A percentile compares a stretch with the other conserved stretches of the same genome.
Conservation (phyloP, 2,888 invertebrate species). For the Eumacrocentrus americanus region DNA sequence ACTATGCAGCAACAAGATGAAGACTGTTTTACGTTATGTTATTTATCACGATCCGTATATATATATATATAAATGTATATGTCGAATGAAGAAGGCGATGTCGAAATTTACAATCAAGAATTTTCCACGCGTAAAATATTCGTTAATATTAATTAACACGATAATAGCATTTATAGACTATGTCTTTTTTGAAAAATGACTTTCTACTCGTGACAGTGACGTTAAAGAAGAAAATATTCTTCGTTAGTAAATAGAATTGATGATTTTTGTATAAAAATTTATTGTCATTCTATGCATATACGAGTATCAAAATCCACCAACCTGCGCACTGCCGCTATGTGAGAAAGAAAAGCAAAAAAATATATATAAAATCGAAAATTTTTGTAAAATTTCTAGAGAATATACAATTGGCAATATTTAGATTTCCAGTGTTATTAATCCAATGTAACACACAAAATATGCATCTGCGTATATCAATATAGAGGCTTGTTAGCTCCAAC, state of each 20-base stretch:
- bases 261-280: conserved; percentile 37
- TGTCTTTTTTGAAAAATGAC: conserved; percentile 44
- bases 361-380: neutral
- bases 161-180: conserved; percentile 48
- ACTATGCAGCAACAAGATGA: conserved; percentile 49
- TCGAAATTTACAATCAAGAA: neutral
- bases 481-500: neutral
- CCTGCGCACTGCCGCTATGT: conserved; percentile 58
- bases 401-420: neutral
- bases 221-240: conserved; percentile 27
- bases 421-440: neutral
- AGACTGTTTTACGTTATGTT: conserved; percentile 46
- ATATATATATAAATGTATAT: conserved; percentile 26
- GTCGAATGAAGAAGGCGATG: too few species aligned
- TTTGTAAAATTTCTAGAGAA: neutral
- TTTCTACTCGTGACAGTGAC: conserved; percentile 45
- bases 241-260: conserved; percentile 38
- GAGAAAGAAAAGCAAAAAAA: conserved; percentile 20
- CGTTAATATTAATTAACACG: conserved; percentile 41
- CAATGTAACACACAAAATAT: neutral
- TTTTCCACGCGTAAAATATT: neutral
- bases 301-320: conserved; percentile 46
- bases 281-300: conserved; percentile 33
- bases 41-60: conserved; percentile 38
- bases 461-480: neutral